These are phyloP conservation scores for Trichonephila inaurata DNA, from an alignment of 1,140 invertebrate genomes.

Conservation along the genomic window DNA sequence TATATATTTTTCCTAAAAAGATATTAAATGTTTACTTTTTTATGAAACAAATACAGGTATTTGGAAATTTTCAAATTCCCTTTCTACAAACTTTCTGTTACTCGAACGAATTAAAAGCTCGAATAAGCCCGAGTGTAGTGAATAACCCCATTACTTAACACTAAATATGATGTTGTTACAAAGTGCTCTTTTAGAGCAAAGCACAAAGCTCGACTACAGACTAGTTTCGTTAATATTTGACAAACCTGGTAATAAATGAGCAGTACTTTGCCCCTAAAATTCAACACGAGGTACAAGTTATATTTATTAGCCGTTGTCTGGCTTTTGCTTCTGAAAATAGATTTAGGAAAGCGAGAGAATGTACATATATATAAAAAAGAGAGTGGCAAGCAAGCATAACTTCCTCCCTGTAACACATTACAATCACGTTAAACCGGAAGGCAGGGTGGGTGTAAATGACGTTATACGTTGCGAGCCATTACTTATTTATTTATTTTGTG, in stretches of 20 bases:
- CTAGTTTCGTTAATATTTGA: neutral
- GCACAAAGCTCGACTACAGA: neutral
- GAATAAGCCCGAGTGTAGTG: too few species aligned
- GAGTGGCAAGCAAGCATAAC: constrained; percentile 6
- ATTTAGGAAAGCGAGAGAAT: neutral
- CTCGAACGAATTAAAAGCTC: too few species aligned
- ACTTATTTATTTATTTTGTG: constrained; percentile 74
- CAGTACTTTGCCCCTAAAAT: constrained; percentile 15
- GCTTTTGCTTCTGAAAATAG: constrained; percentile 46
- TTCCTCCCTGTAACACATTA: constrained; percentile 62
- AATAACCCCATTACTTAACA: too few species aligned
- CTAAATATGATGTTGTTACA: neutral
- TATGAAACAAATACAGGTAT: too few species aligned
- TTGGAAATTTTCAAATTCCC: too few species aligned
- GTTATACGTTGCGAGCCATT: constrained; percentile 69
- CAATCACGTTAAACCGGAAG: constrained; percentile 69
- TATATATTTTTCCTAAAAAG: too few species aligned
- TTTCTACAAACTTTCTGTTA: too few species aligned
- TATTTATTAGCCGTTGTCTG: constrained; percentile 55
- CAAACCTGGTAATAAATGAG: neutral
- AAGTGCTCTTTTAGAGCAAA: neutral
- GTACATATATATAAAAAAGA: constrained; percentile 14
- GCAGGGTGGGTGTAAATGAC: constrained; percentile 50
- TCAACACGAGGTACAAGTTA: constrained; percentile 27
- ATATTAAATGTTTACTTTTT: too few species aligned